Evolutionary conservation across 2,113 vertebrate species (phyloP).

Genomic region (Dasyprocta punctata): DNA sequence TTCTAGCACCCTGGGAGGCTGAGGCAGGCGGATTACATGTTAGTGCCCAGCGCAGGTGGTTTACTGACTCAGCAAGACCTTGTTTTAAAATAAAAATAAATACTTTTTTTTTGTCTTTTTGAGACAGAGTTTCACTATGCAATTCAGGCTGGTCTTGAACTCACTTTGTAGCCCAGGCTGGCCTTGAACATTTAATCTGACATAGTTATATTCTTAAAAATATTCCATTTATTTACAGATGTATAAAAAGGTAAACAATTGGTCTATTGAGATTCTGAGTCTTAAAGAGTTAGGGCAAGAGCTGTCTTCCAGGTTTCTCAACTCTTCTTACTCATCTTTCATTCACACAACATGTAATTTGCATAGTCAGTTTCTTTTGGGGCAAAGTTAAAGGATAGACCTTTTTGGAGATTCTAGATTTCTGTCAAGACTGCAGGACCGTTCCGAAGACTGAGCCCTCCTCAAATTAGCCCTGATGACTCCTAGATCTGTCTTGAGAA

Average conservation of each 20-base stretch:
- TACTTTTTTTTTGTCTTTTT: not conserved
- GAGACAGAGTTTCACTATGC: not conserved
- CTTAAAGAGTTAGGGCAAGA: constrained; percentile 77
- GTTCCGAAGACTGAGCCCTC: constrained; percentile 67
- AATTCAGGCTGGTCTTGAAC: not conserved
- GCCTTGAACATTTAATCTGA: constrained; percentile 78
- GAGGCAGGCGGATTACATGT: not conserved
- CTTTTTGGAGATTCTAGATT: constrained; percentile 59
- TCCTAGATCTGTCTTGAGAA: constrained; percentile 66
- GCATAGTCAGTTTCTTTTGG: constrained; percentile 71
- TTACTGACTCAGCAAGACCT: not conserved
- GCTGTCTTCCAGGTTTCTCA: constrained; percentile 80
- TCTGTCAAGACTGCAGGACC: constrained; percentile 66
- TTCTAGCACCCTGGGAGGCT: not conserved
- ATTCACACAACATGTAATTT: constrained; percentile 67
- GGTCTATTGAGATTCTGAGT: constrained; percentile 84
- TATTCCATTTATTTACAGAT: constrained; percentile 89
- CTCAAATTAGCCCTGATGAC: constrained; percentile 57
- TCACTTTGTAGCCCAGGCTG: not conserved
- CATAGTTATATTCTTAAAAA: constrained; percentile 91
- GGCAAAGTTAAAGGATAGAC: constrained; percentile 58
- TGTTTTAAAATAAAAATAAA: not conserved
- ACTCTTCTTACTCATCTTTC: constrained; percentile 69
- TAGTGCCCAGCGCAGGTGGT: not conserved
- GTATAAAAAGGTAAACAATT: constrained; percentile 88